Percentiles rank a stretch among this genome's conserved stretches.
These are phyloP conservation scores for Uropsilus gracilis DNA, from an alignment of 2,113 vertebrate genomes.

Conservation along the genomic window DNA sequence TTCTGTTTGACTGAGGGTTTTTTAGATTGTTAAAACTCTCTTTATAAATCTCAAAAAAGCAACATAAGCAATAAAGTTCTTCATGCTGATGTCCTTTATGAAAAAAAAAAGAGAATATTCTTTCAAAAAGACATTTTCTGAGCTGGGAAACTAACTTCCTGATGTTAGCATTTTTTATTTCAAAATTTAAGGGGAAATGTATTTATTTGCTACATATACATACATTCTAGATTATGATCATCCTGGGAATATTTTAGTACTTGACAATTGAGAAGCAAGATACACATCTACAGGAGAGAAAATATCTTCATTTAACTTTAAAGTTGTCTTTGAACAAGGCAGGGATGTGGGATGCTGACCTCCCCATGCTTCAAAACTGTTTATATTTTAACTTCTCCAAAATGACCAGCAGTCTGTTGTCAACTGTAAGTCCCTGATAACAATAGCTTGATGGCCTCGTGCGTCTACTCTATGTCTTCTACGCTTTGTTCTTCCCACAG, in stretches of 20 bases:
- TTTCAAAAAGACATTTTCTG: not conserved
- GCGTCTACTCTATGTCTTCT: too few relatives aligned
- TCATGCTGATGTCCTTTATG: not conserved
- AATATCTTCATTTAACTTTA: not conserved
- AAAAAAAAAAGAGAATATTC: not conserved
- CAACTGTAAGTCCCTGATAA: too few relatives aligned
- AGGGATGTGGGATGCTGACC: too few relatives aligned
- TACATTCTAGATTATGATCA: not conserved
- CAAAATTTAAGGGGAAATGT: not conserved
- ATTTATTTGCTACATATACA: not conserved
- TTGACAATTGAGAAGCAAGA: not conserved
- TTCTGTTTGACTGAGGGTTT: not conserved
- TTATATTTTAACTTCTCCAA: too few relatives aligned
- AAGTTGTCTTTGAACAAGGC: too few relatives aligned
- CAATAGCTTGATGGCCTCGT: too few relatives aligned
- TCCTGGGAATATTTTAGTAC: not conserved
- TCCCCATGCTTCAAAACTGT: too few relatives aligned
- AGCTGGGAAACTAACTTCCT: not conserved
- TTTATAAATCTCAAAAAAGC: not conserved
- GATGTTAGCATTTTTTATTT: not conserved
- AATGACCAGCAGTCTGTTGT: too few relatives aligned
- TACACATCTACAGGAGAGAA: not conserved
- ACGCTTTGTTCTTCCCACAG: too few relatives aligned
- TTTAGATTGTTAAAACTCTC: not conserved
- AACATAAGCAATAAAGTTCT: not conserved